Conservation (phyloP, 1,140 invertebrate genomes). For the Fopius arisanus region DNA sequence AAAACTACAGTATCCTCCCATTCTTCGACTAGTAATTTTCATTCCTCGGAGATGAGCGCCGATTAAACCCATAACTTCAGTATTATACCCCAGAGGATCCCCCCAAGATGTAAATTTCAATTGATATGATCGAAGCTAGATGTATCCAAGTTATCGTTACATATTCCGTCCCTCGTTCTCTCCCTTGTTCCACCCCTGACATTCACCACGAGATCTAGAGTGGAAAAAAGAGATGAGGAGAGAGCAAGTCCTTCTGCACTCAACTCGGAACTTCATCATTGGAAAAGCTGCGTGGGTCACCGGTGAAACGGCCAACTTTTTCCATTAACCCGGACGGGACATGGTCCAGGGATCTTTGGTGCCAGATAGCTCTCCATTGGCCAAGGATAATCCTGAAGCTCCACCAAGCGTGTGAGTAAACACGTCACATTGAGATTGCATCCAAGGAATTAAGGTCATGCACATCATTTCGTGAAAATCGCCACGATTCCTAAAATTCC, state of each 20-base stretch:
- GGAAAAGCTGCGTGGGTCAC: slow-evolving; percentile 38
- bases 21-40: neutral
- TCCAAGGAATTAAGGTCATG: slow-evolving; percentile 39
- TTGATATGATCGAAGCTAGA: slow-evolving; percentile 7
- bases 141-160: neutral
- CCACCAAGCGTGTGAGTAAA: slow-evolving; percentile 14
- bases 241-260: neutral
- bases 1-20: neutral
- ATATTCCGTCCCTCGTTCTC: neutral
- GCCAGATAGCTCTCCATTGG: neutral
- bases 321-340: slow-evolving; percentile 38
- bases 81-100: neutral
- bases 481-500: neutral
- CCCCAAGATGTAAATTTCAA: slow-evolving; percentile 17
- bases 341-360: neutral
- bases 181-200: neutral
- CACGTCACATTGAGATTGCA: slow-evolving; percentile 31
- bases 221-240: neutral
- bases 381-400: neutral
- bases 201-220: neutral
- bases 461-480: neutral
- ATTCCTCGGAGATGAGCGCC: neutral
- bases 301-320: slow-evolving; percentile 39
- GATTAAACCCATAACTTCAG: neutral
- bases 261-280: slow-evolving; percentile 43